Evolutionary conservation across 2,888 invertebrate genomes (phyloP), one percentile per base, ranked within the genome.

Genomic region (Griposia aprilina): DNA sequence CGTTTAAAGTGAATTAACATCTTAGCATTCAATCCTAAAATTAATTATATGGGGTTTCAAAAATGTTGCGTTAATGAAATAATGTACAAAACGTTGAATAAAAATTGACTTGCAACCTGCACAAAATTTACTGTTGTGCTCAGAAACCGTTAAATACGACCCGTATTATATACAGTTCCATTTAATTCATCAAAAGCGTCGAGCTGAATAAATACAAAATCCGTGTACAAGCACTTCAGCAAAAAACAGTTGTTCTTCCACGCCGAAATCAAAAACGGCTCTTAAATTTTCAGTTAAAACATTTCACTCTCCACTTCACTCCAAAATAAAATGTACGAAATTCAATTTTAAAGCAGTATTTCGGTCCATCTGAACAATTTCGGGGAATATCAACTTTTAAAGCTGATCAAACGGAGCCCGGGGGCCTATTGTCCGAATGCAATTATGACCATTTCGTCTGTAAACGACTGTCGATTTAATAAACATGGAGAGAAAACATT

Each of bases 391-490:
- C 66, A 85, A 82, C 76, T 86, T 81, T 82, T 81, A 79, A 82
- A 78, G 74, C 86, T 76, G 89, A 84, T 84, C 80, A 85, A 83
- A 85, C 57, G 82, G 80, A 65, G 36, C 74, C 80, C 74, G 41
- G 78, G 60, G 78, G 48, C 65, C 74, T 76, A 80, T 89, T 88
- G 78, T 85, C 52, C 71, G 63, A 57, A 76, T 76, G 79, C 80
- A 87, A 87, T 89, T 87, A 89, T 83, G 79, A 75, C 76, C 72
- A 72, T 88, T 74, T 59, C 71, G 57, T 71, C 59, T 41, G 76
- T 78, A 80, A 83, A 75, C 67, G 83, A 67, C 69, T 74, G 69
- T 76, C 60, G 63, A 88, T 78, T 78, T 76, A 76, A 84, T 75
- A 79, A 82, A 79, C 75, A 73, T 65, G 30, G 41, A 70, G 26